Conservation (phyloP, 1,140 invertebrate species). For the Cephus cinctus region DNA sequence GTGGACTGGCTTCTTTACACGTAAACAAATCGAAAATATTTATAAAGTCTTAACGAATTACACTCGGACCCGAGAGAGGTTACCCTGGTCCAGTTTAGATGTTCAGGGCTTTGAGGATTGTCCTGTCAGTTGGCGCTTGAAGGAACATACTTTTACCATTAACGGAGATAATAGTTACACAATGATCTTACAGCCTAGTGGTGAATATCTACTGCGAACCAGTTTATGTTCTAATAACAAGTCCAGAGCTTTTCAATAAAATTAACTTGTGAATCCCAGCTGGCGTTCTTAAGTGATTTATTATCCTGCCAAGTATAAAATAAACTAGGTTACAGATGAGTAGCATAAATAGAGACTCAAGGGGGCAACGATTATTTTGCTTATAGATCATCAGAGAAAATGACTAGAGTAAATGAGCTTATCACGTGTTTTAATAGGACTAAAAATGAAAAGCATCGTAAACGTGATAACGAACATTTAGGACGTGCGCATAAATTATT, state of each 20-base stretch:
- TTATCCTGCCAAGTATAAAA: too few relatives aligned
- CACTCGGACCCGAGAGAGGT: constrained; percentile 21
- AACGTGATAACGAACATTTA: too few relatives aligned
- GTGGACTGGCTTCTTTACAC: constrained; percentile 57
- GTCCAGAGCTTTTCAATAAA: constrained; percentile 31
- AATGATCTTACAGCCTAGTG: constrained; percentile 45
- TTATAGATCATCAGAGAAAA: too few relatives aligned
- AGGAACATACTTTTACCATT: constrained; percentile 55
- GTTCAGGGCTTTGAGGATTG: constrained; percentile 60
- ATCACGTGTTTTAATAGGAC: too few relatives aligned
- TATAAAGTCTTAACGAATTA: constrained; percentile 43
- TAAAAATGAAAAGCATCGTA: too few relatives aligned
- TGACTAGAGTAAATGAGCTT: too few relatives aligned
- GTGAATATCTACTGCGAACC: constrained; percentile 39
- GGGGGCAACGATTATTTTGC: too few relatives aligned
- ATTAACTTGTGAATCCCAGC: too few relatives aligned
- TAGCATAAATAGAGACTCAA: too few relatives aligned
- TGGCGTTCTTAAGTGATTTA: too few relatives aligned
- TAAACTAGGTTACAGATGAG: too few relatives aligned
- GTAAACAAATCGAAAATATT: constrained; percentile 43
- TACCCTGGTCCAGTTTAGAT: constrained; percentile 55
- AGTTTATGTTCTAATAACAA: constrained; percentile 42
- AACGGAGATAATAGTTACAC: constrained; percentile 58
- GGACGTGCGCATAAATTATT: too few relatives aligned
- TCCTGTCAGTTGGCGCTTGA: constrained; percentile 49